phyloP scores from a whole-genome alignment of 1,140 invertebrate species.

The Polyergus mexicanus region DNA sequence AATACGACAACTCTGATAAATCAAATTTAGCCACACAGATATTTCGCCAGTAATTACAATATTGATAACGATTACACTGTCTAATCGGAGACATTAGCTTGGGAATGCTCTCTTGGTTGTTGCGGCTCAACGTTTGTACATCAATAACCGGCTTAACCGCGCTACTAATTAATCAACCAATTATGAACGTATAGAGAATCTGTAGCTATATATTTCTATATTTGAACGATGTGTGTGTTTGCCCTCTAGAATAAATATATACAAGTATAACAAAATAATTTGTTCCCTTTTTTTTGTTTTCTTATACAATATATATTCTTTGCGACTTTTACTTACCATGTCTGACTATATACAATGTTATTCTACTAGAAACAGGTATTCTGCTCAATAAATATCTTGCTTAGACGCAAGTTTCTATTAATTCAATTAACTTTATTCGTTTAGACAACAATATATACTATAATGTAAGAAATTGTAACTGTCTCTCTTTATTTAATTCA shows the following conservation, averaged over 20 bases:
- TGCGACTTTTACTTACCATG: background rate
- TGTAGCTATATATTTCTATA: background rate
- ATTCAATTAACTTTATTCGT: background rate
- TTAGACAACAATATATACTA: background rate
- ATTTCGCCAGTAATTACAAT: slow-evolving; percentile 55
- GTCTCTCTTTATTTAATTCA: background rate
- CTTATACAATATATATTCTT: background rate
- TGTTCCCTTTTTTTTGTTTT: no score
- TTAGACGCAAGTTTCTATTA: background rate
- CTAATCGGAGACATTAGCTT: slow-evolving; percentile 28
- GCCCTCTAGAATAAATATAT: background rate
- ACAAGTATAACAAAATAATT: background rate
- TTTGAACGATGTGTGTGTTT: background rate
- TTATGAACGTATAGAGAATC: background rate
- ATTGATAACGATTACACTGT: slow-evolving; percentile 43
- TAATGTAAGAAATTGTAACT: background rate
- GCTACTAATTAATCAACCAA: slow-evolving; percentile 49
- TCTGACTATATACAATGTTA: slow-evolving; percentile 3
- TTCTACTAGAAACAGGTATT: slow-evolving; percentile 19
- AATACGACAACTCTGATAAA: slow-evolving; percentile 53
- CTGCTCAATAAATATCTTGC: background rate
- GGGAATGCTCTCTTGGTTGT: slow-evolving; percentile 32
- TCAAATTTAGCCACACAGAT: slow-evolving; percentile 36
- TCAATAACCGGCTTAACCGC: slow-evolving; percentile 51
- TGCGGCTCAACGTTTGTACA: slow-evolving; percentile 19